phyloP scores from a whole-genome alignment of 1,140 invertebrate species.

The Trachelipus rathkii region DNA sequence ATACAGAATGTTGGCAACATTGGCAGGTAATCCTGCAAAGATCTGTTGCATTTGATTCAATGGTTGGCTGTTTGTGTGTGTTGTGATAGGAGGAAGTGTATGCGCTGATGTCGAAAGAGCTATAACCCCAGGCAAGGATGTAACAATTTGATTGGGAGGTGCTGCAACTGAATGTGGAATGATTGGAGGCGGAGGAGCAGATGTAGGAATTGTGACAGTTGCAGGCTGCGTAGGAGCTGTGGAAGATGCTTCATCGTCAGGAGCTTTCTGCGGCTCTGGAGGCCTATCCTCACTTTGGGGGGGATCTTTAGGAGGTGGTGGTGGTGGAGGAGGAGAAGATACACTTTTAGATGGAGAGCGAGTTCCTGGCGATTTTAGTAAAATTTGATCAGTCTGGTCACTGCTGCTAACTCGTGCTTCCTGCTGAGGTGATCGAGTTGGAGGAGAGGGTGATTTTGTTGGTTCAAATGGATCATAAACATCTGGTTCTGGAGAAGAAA shows the following conservation, averaged over 20 bases:
- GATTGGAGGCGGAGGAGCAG: slow-evolving; percentile 37
- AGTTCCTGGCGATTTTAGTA: slow-evolving; percentile 30
- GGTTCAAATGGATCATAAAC: slow-evolving; percentile 84
- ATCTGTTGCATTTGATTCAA: slow-evolving; percentile 40
- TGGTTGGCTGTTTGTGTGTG: slow-evolving; percentile 16
- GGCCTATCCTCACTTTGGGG: slow-evolving; percentile 36
- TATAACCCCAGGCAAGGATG: slow-evolving; percentile 19
- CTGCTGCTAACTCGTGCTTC: slow-evolving; percentile 41
- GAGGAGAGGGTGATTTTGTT: slow-evolving; percentile 69
- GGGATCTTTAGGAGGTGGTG: slow-evolving; percentile 32
- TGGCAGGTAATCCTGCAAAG: slow-evolving; percentile 41
- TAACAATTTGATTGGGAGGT: slow-evolving; percentile 19
- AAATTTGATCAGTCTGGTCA: slow-evolving; percentile 46
- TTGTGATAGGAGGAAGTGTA: slow-evolving; percentile 23
- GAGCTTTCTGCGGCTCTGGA: slow-evolving; percentile 39
- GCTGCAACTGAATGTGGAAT: slow-evolving; percentile 25
- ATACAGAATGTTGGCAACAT: slow-evolving; percentile 44
- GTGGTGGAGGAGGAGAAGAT: slow-evolving; percentile 38
- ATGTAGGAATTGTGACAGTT: slow-evolving; percentile 32
- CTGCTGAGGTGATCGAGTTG: slow-evolving; percentile 49
- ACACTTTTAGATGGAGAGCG: slow-evolving; percentile 18
- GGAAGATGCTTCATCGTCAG: slow-evolving; percentile 40
- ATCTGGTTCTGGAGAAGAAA: slow-evolving; percentile 52
- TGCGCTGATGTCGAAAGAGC: slow-evolving; percentile 17
- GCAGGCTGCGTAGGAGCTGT: slow-evolving; percentile 37